phyloP scores from a whole-genome alignment of 2,113 vertebrate species.

The Cyanocitta stelleri region DNA sequence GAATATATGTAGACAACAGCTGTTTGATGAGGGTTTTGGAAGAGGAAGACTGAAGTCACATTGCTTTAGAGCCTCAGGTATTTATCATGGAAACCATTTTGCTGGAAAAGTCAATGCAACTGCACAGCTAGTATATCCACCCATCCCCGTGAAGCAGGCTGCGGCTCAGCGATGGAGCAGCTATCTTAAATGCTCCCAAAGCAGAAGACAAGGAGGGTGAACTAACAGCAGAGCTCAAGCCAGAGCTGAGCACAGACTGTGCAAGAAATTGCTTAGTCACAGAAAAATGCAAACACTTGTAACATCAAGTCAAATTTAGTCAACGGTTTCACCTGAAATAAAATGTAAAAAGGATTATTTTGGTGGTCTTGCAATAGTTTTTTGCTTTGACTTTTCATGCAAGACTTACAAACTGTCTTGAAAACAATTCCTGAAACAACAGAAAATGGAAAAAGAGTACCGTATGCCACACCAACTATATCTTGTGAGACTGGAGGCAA shows the following conservation, averaged over 20 bases:
- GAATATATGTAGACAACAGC: neutral
- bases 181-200: neutral
- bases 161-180: rapidly evolving
- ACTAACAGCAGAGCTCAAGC: neutral
- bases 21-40: neutral
- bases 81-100: neutral
- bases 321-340: neutral
- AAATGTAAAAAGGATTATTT: neutral
- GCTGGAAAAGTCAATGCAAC: neutral
- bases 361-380: neutral
- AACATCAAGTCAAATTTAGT: neutral
- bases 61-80: neutral
- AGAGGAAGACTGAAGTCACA: neutral
- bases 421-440: neutral
- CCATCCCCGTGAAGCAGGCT: rapidly evolving
- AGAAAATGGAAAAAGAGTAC: neutral
- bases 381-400: neutral
- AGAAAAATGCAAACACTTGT: neutral
- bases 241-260: neutral
- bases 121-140: neutral
- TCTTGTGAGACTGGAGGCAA: neutral
- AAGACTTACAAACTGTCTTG: neutral
- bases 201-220: neutral
- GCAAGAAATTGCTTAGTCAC: neutral
- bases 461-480: neutral